These are phyloP conservation scores for Sitophilus oryzae DNA, from an alignment of 1,140 invertebrate species.

Conservation along the genomic window DNA sequence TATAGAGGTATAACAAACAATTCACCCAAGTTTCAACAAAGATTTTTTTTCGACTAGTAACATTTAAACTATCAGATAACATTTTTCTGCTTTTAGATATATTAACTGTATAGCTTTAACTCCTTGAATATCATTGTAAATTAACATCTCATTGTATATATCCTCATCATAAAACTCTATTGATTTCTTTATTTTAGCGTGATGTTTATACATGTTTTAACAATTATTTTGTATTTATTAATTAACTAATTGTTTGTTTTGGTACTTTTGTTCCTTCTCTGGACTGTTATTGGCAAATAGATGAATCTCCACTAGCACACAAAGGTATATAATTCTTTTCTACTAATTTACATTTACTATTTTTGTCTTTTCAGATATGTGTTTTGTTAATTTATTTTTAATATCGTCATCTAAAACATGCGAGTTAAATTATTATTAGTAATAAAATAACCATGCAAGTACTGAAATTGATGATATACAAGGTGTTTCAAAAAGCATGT, in stretches of 20 bases:
- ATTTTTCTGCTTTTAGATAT: no score
- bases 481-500: no score
- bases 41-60: no score
- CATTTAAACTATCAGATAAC: no score
- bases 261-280: conserved; percentile 37
- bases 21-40: no score
- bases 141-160: conserved; percentile 4
- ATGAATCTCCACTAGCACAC: conserved; percentile 32
- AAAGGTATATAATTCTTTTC: conserved; percentile 32
- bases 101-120: no score
- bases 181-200: conserved; percentile 18
- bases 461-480: no score
- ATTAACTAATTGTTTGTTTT: conserved; percentile 32
- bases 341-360: conserved; percentile 12
- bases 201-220: conserved; percentile 23
- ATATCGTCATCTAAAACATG: background rate
- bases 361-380: conserved; percentile 12
- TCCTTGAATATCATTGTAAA: background rate
- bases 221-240: conserved; percentile 22
- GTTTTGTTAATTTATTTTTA: conserved; percentile 4
- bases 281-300: conserved; percentile 36
- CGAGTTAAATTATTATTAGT: background rate
- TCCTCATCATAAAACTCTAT: no score
- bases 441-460: no score
- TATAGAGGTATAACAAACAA: no score